Evolutionary conservation across 1,140 invertebrate species (phyloP).

Genomic region (Penaeus chinensis): DNA sequence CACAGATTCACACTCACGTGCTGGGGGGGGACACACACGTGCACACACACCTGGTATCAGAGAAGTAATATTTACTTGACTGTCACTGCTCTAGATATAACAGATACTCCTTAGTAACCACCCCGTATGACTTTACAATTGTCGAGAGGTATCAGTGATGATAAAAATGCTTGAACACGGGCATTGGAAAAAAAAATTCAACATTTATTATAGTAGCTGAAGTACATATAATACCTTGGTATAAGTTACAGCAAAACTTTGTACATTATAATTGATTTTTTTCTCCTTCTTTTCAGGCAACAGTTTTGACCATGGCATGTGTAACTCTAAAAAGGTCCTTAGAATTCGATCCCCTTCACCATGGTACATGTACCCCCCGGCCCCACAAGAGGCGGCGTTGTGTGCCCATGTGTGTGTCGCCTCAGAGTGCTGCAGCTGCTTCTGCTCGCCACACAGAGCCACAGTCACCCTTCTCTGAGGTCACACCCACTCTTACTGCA

Average conservation of each 20-base stretch:
- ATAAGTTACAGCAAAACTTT: not conserved
- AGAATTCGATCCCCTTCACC: constrained; percentile 53
- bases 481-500: constrained; percentile 50
- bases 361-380: constrained; percentile 49
- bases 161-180: no score
- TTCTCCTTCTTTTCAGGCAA: not conserved
- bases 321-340: constrained; percentile 51
- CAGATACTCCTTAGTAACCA: no score
- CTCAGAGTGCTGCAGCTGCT: constrained; percentile 47
- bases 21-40: no score
- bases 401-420: constrained; percentile 54
- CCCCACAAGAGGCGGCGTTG: constrained; percentile 53
- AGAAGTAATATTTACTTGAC: no score
- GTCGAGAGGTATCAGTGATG: no score
- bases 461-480: constrained; percentile 47
- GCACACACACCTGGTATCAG: no score
- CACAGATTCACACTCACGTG: no score
- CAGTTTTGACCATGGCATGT: constrained; percentile 36
- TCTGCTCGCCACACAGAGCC: constrained; percentile 44
- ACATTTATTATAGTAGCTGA: not conserved
- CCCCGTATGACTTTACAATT: no score
- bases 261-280: not conserved
- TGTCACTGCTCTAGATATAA: no score
- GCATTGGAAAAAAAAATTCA: no score
- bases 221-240: no score